Percentiles rank a stretch among this genome's conserved stretches.
Evolutionary conservation across 1,140 invertebrate species (phyloP).

Genomic region (Lasaia peninsularis): DNA sequence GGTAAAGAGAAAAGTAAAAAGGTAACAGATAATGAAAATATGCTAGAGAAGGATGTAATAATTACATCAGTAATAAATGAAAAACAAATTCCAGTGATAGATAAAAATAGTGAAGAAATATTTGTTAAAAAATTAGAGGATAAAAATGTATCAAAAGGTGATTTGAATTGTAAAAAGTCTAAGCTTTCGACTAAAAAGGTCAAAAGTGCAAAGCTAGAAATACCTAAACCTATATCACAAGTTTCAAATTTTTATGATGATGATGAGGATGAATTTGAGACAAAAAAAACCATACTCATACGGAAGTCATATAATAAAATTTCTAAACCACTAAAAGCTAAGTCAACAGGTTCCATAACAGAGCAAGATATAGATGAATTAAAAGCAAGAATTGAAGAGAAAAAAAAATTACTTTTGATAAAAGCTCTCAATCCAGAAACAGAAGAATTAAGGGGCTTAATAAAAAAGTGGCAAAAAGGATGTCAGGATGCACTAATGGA

Average conservation of each 20-base stretch:
- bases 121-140: conserved; percentile 32
- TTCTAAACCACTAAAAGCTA: conserved; percentile 48
- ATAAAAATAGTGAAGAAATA: conserved; percentile 21
- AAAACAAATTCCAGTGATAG: conserved; percentile 7
- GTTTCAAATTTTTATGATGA: conserved; percentile 37
- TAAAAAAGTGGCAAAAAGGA: conserved; percentile 68
- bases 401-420: conserved; percentile 55
- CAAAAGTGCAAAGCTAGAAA: conserved; percentile 23
- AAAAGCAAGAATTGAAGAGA: conserved; percentile 50
- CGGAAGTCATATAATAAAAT: conserved; percentile 58
- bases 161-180: conserved; percentile 23
- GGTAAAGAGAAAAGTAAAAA: conserved; percentile 23
- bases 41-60: no score
- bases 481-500: conserved; percentile 62
- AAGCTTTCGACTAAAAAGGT: conserved; percentile 21
- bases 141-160: conserved; percentile 35
- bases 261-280: conserved; percentile 58
- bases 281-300: conserved; percentile 53
- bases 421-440: conserved; percentile 54
- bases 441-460: conserved; percentile 51
- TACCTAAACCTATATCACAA: conserved; percentile 31
- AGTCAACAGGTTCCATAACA: conserved; percentile 66
- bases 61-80: neutral
- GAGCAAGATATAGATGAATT: conserved; percentile 64
- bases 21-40: neutral